Base-by-base conservation (phyloP, 1,140 invertebrate species). In the Eumaeus atala region DNA sequence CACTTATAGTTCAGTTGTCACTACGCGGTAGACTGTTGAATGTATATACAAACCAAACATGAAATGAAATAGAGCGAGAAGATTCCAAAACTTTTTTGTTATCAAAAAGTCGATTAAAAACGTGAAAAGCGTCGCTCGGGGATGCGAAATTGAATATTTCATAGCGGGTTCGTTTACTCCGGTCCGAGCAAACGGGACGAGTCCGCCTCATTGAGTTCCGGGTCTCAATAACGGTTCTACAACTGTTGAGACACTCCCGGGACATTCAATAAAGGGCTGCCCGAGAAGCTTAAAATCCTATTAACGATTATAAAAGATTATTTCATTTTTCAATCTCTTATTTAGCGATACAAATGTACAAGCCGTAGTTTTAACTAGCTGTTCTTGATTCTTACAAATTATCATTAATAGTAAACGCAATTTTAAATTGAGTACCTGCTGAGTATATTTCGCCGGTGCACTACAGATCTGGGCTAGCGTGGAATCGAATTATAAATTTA, bases 61-160 rank as follows among this genome's bases (percentile, higher is more conserved):
- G n/a, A n/a, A n/a, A n/a, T n/a, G n/a, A 28, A 6, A 28, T 28
- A 28, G 21, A 28, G 21, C 6, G 21, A 3, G 21, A n/a, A n/a
- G n/a, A n/a, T 28, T 6, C 21, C 21, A 6, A 28, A n/a, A n/a
- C n/a, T 28, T 51, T 51, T 51, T 18, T 36, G 37, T 36, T 36
- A 51, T 49, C 48, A 56, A 63, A 57, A 57, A 64, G 48, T 58
- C 53, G 54, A 59, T 64, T 67, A 58, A 58, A 54, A 61, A 56
- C 56, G 44, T 55, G 52, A 55, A 60, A 52, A 58, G 55, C 38
- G 51, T 59, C 62, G 61, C 54, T 54, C 52, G 49, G 62, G 62
- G 57, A 63, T 16, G 49, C 49, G 17, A 62, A 66, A 71, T 71
- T 64, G 62, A 67, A 70, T 70, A 62, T 70, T 70, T 62, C 52